phyloP scores from a whole-genome alignment of 2,888 invertebrate species.

The Eupithecia exiguata region DNA sequence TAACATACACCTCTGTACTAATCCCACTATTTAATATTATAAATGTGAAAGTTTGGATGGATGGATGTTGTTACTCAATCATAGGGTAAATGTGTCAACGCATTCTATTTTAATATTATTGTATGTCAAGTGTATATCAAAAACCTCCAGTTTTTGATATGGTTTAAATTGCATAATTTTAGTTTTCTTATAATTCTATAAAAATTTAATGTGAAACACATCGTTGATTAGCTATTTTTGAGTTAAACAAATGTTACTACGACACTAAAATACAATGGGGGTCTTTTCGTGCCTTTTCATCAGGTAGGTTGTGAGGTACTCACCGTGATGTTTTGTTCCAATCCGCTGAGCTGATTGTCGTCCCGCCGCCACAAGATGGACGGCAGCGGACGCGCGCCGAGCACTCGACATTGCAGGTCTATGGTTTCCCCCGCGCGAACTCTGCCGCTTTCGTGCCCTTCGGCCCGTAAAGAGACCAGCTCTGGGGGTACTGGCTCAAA shows the following conservation, averaged over 20 bases:
- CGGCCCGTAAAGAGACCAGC: constrained; percentile 63
- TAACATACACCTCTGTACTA: too few relatives aligned
- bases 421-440: constrained; percentile 63
- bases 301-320: constrained; percentile 33
- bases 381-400: constrained; percentile 73
- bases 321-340: constrained; percentile 70
- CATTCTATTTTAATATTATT: too few relatives aligned
- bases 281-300: background rate
- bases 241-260: background rate
- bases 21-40: too few relatives aligned
- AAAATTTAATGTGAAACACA: too few relatives aligned
- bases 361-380: constrained; percentile 65
- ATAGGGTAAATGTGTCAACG: too few relatives aligned
- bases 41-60: too few relatives aligned
- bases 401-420: constrained; percentile 69
- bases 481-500: constrained; percentile 68
- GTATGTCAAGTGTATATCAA: too few relatives aligned
- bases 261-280: background rate
- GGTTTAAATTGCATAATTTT: too few relatives aligned
- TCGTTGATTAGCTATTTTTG: background rate
- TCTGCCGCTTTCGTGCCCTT: constrained; percentile 43
- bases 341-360: constrained; percentile 59
- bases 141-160: too few relatives aligned
- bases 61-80: too few relatives aligned
- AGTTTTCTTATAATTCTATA: too few relatives aligned